These are phyloP conservation scores for Amblyjoppa fuscipennis DNA, from an alignment of 2,888 invertebrate genomes.

Conservation along the genomic window DNA sequence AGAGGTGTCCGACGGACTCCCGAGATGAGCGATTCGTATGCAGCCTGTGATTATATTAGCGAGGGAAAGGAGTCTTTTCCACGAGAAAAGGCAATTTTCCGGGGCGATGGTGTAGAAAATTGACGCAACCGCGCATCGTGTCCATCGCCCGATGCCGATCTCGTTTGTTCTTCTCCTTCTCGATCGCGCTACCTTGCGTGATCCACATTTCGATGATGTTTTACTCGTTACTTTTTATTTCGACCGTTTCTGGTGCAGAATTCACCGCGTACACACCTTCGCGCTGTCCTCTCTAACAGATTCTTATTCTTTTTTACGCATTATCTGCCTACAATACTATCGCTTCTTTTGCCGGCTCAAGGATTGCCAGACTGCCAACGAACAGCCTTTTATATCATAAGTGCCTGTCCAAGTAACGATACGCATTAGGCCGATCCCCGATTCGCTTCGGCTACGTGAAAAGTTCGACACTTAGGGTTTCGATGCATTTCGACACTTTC, in stretches of 20 bases:
- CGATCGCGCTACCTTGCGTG: constrained; percentile 1
- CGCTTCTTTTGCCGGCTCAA: not conserved
- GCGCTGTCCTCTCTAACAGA: not conserved
- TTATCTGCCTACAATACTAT: not conserved
- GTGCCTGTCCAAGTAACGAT: too few relatives aligned
- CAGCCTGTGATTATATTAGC: constrained; percentile 54
- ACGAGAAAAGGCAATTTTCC: constrained; percentile 77
- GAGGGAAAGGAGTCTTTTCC: constrained; percentile 44
- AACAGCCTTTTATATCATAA: too few relatives aligned
- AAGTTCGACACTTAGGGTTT: too few relatives aligned
- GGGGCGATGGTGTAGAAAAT: constrained; percentile 78
- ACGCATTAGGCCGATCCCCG: too few relatives aligned
- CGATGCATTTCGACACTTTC: too few relatives aligned
- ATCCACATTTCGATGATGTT: constrained; percentile 28
- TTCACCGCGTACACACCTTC: not conserved
- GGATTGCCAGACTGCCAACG: too few relatives aligned
- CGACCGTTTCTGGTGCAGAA: not conserved
- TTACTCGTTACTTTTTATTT: constrained; percentile 46
- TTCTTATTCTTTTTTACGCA: not conserved
- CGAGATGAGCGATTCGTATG: constrained; percentile 62
- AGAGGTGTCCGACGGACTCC: not conserved
- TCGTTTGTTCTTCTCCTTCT: constrained; percentile 58
- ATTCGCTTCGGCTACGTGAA: too few relatives aligned
- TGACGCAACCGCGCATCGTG: constrained; percentile 68
- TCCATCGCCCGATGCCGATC: constrained; percentile 59